Evolutionary conservation across 2,888 invertebrate genomes (phyloP), one percentile per base, ranked within the genome.

Genomic region (Drosophila antonietae): DNA sequence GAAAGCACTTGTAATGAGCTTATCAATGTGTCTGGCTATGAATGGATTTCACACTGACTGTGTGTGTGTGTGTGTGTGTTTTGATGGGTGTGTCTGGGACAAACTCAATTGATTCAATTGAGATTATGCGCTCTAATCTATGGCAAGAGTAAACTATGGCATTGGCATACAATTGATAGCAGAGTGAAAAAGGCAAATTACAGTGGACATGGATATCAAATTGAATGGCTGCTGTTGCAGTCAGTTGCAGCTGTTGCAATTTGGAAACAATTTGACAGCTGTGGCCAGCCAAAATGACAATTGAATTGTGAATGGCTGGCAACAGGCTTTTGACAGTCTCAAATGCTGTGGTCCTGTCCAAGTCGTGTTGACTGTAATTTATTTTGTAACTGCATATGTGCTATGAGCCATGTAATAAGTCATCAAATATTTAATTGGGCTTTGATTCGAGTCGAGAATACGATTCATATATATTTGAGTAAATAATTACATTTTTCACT

Each of bases 51-150:
- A 18, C 10, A 20, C n/a, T 28, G 23, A 15, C 23, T 43, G 37
- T 52, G 53, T 10, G 6, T 20, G 23, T 4, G 20, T 5, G 23
- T 49, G 47, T 47, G 20, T 35, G 15, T 35, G 23, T 64, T 37
- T 39, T 12, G 58, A 63, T 56, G 23, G 28, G 28, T 28, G 28
- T 28, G 28, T 28, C 28, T 28, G 28, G 57, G 70, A 53, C 55
- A 51, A 74, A 69, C 59, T 68, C 73, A 82, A 80, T 77, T 85
- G 83, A 85, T 83, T 88, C 83, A 83, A 86, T 83, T 86, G 83
- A 66, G 67, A 88, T 83, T 77, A 68, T 71, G 66, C 47, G 56
- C 67, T 68, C 60, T 60, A 64, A 77, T 72, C 69, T 52, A 62
- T 73, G 70, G 57, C 55, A 49, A 61, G 55, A 67, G 72, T 63